Percentiles rank a stretch among this genome's conserved stretches.
Evolutionary conservation across 2,888 invertebrate species (phyloP).

Genomic region (Micropterix aruncella): DNA sequence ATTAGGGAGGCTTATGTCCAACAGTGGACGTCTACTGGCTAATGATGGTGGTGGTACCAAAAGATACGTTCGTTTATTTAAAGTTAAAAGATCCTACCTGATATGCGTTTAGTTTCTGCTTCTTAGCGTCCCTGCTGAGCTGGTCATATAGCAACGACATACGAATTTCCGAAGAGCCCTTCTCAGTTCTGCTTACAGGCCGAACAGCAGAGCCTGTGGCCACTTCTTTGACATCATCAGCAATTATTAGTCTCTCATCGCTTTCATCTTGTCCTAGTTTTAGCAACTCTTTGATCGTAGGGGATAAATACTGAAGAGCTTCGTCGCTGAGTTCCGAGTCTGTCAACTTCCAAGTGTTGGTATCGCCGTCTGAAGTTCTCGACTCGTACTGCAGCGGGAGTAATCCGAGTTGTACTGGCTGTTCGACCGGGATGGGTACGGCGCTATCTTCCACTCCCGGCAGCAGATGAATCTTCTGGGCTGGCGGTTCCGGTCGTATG

Average conservation of each 20-base stretch:
- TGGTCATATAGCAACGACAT: constrained; percentile 46
- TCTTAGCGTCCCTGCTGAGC: constrained; percentile 50
- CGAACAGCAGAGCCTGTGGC: constrained; percentile 18
- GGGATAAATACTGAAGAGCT: constrained; percentile 29
- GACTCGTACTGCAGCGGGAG: neutral
- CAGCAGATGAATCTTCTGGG: neutral
- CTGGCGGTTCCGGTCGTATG: constrained; percentile 12
- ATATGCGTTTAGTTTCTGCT: constrained; percentile 43
- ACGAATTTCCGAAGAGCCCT: constrained; percentile 43
- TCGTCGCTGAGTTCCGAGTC: constrained; percentile 26
- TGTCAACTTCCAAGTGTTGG: constrained; percentile 12
- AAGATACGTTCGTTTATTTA: too few relatives aligned
- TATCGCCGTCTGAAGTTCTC: neutral
- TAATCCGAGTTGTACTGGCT: neutral
- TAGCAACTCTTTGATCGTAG: constrained; percentile 29
- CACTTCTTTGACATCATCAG: neutral
- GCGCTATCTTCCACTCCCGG: neutral
- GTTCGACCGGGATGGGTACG: neutral
- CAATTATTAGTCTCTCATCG: constrained; percentile 16
- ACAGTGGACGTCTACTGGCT: too few relatives aligned
- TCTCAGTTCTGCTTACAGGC: constrained; percentile 33
- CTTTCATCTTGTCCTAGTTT: constrained; percentile 25
- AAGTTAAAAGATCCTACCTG: constrained; percentile 37
- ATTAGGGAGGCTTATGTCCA: too few relatives aligned
- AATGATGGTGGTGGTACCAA: too few relatives aligned